Evolutionary conservation across 2,797 vertebrate species (phyloP), one percentile per base, ranked within the genome.

Genomic region (Enteromius mattozi): DNA sequence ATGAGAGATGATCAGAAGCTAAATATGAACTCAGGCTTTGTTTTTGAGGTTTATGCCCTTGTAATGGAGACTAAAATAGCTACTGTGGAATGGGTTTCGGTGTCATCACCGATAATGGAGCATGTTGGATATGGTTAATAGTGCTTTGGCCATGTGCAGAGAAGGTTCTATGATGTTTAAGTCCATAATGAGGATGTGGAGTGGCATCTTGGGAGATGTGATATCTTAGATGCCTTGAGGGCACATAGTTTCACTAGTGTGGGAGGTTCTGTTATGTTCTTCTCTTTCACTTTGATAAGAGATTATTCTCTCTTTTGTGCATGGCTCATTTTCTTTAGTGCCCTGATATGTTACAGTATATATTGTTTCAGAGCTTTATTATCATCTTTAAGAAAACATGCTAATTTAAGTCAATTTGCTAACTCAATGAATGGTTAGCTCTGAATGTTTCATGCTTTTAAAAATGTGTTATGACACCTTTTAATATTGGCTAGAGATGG

Each of bases 391-490:
- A 70, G 33, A 59, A 70, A 47, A 71, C 35, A 30, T 42, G n/a
- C 49, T 56, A 35, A 42, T 69, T 72, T n/a, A 9, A 61, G 14
- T 42, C 17, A 27, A 77, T 77, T 77, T 81, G 51, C 54, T 45
- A 56, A 35, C 30, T 54, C 3, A 0, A 40, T 37, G 40, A 82
- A 70, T 63, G 40, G 24, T 72, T 61, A 61, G 42, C 56, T n/a
- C 2, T 74, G 40, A 61, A 74, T 27, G 21, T 66, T 82, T 47
- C 9, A 45, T 72, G 54, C 80, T 47, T 27, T 54, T 30, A 81
- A 47, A 72, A 82, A 75, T 65, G 71, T 66, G 70, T 82, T 65
- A 74, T 49, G 45, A 54, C 71, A 66, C 71, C 59, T 65, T 74
- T 47, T 37, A 63, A 78, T 30, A 78, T 65, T 78, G 35, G 59